These are phyloP conservation scores for Emys orbicularis DNA, from an alignment of 2,797 vertebrate species.

Conservation along the genomic window DNA sequence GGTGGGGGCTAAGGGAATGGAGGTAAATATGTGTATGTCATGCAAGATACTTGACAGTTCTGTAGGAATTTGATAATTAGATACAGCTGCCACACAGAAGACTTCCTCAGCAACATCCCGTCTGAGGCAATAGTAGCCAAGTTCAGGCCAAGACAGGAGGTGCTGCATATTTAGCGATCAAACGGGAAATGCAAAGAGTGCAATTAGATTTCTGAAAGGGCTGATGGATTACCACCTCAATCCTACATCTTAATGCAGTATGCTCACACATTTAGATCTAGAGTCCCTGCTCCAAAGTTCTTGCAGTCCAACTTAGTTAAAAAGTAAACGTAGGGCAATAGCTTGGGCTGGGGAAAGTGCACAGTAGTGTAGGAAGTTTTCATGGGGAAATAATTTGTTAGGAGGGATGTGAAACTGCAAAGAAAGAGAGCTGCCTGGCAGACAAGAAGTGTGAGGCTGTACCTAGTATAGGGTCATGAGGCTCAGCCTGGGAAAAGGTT, in stretches of 20 bases:
- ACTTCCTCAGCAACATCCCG: neutral
- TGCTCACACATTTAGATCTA: neutral
- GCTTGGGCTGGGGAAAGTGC: neutral
- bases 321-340: neutral
- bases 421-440: neutral
- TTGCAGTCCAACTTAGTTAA: neutral
- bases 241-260: neutral
- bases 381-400: neutral
- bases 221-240: neutral
- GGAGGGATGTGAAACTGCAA: neutral
- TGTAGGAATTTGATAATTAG: neutral
- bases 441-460: neutral
- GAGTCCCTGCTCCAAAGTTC: rapidly evolving
- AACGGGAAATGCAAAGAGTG: neutral
- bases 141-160: neutral
- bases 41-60: neutral
- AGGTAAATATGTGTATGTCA: neutral
- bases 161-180: neutral
- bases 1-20: neutral
- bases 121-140: neutral
- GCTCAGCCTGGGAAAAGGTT: neutral
- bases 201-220: neutral
- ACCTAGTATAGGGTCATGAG: neutral
- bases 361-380: neutral
- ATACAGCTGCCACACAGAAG: neutral